Base-by-base conservation (phyloP, 2,888 invertebrate species). In the Machimus rusticus region DNA sequence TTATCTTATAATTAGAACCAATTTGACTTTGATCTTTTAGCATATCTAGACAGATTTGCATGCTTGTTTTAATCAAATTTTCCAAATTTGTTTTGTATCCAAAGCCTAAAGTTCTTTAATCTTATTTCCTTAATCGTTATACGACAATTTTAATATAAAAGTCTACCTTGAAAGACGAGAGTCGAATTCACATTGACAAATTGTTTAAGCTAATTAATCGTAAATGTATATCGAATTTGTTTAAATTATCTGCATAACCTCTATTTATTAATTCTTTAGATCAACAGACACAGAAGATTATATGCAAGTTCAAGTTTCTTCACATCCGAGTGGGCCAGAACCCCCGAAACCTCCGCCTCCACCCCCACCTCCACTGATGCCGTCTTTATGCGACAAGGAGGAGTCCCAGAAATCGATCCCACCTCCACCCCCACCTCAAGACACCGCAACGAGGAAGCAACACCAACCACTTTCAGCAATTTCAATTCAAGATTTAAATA, bases 381-480 rank as follows among this genome's bases (percentile, higher is more conserved):
- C 89, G 88, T 92, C 86, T 39, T 12, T 77, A 46, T 66, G 77
- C 9, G 78, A 82, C 14, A 88, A 88, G 51, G 86, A 88, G 91
- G 5, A 92, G 91, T 74, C 76, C 86, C 37, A 81, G 9, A 88
- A 88, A 79, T 74, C 87, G 6, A 55, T 87, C 66, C 93, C 92
- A 31, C 93, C 92, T 14, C 92, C 92, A 34, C 89, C 90, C 87
- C 90, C 90, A 76, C 91, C 91, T 89, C 92, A 91, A 89, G 93
- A 93, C 88, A 90, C 93, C 31, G 93, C 93, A 57, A 92, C 93
- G 28, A 93, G 94, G 76, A 95, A 94, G 89, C 94, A 93, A 86
- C 94, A 94, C 89, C 97, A 97, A 91, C 97, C 97, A 0, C 93
- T 97, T n/a, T 96, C 97, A 0, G 96, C 97, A 86, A 98, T 98